phyloP scores from a whole-genome alignment of 1,140 invertebrate genomes.

The Armadillidium nasatum region DNA sequence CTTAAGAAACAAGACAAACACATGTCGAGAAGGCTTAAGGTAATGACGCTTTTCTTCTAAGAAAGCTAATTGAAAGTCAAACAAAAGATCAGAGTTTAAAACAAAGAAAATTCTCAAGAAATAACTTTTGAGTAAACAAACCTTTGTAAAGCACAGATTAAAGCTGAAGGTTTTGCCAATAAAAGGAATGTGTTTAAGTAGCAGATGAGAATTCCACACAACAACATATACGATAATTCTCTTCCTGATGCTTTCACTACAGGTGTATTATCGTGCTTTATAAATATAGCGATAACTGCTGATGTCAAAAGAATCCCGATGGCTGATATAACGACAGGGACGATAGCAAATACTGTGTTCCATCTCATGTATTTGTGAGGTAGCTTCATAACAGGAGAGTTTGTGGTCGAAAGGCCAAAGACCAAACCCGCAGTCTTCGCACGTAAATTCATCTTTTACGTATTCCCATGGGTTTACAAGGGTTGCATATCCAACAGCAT shows the following conservation, averaged over 20 bases:
- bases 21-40: too few relatives aligned
- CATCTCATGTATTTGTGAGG: conserved; percentile 58
- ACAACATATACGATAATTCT: conserved; percentile 59
- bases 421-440: conserved; percentile 56
- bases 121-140: conserved; percentile 14
- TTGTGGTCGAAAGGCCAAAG: conserved; percentile 52
- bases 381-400: conserved; percentile 48
- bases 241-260: conserved; percentile 55
- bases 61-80: too few relatives aligned
- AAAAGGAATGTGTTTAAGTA: conserved; percentile 55
- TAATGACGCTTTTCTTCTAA: too few relatives aligned
- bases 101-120: too few relatives aligned
- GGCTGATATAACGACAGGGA: conserved; percentile 55
- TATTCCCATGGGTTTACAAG: conserved; percentile 58
- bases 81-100: too few relatives aligned
- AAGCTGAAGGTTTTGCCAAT: conserved; percentile 53
- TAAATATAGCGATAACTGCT: conserved; percentile 53
- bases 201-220: conserved; percentile 53
- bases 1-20: too few relatives aligned
- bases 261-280: conserved; percentile 50
- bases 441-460: conserved; percentile 57
- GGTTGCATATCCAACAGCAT: conserved; percentile 56
- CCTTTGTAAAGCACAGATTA: conserved; percentile 56
- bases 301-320: conserved; percentile 56
- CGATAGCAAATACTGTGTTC: conserved; percentile 56